Evolutionary conservation across 2,113 vertebrate species (phyloP), one percentile per base, ranked within the genome.

Genomic region (Noctilio leporinus): DNA sequence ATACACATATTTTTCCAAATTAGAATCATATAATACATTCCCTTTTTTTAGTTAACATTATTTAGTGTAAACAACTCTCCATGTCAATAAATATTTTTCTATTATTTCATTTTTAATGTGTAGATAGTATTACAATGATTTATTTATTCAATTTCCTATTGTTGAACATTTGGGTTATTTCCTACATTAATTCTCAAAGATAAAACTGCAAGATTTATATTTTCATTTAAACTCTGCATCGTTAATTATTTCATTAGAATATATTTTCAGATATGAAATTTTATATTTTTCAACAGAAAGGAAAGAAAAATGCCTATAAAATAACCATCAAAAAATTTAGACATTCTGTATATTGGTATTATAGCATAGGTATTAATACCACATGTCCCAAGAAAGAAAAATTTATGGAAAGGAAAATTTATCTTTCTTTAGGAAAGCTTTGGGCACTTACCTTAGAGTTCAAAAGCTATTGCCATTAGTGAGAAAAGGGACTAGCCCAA

Each of bases 31-130:
- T 70, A 38, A 40, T n/a, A 82, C 64, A 87, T 65, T 93, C 75
- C 43, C 81, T 64, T 83, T 93, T 86, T 91, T 93, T 77, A 93
- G 91, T 93, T 93, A 96, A 91, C 5, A 45, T 9, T 95, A 4
- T 94, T 93, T 72, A 81, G 70, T 95, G 10, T 92, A 97, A 98
- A 89, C 24, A 94, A 38, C 81, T 88, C 69, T 80, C 33, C 43
- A 90, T 40, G 35, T 93, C 92, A 94, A 90, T 93, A 96, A 53
- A 82, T 94, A 91, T 72, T 93, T 89, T 93, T 75, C 24, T 67
- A 78, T 49, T 35, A 84, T 93, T 83, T 94, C 35, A 86, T 70
- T 93, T 91, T 86, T 78, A 92, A 93, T 62, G 65, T 26, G 51
- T 85, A 19, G 26, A 77, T 51, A 85, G 20, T 93, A 95, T 57